Evolutionary conservation across 2,797 vertebrate species (phyloP).

Genomic region (Bothrops alternatus): DNA sequence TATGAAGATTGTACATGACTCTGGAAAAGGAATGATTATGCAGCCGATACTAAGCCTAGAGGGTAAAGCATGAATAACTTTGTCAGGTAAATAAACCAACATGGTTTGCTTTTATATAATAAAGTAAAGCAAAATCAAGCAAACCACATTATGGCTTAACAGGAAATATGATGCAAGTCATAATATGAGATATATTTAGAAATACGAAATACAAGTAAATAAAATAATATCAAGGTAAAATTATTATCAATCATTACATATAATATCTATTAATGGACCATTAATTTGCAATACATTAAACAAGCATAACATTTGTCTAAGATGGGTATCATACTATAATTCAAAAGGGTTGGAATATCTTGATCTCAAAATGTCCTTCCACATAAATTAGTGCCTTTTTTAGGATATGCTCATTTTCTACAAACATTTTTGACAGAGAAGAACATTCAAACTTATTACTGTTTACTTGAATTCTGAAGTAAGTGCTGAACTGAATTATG

Average conservation of each 20-base stretch:
- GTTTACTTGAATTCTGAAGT: neutral
- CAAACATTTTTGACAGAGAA: neutral
- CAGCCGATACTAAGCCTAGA: neutral
- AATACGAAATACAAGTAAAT: neutral
- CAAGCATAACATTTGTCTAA: neutral
- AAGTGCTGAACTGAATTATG: neutral
- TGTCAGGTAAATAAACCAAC: neutral
- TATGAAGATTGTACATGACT: neutral
- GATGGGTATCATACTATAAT: neutral
- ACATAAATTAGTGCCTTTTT: neutral
- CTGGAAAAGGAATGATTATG: neutral
- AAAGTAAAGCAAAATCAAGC: neutral
- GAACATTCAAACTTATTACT: neutral
- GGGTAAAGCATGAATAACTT: neutral
- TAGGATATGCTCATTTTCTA: neutral
- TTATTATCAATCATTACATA: neutral
- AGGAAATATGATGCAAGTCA: neutral
- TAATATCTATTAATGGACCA: neutral
- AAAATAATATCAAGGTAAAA: neutral
- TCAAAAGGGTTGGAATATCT: neutral
- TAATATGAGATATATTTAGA: neutral
- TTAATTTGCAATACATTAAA: neutral
- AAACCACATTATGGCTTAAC: neutral
- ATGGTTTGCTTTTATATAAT: neutral
- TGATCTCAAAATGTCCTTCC: neutral